These are phyloP conservation scores for Drosophila arizonae DNA, from an alignment of 1,140 invertebrate species.

Conservation along the genomic window DNA sequence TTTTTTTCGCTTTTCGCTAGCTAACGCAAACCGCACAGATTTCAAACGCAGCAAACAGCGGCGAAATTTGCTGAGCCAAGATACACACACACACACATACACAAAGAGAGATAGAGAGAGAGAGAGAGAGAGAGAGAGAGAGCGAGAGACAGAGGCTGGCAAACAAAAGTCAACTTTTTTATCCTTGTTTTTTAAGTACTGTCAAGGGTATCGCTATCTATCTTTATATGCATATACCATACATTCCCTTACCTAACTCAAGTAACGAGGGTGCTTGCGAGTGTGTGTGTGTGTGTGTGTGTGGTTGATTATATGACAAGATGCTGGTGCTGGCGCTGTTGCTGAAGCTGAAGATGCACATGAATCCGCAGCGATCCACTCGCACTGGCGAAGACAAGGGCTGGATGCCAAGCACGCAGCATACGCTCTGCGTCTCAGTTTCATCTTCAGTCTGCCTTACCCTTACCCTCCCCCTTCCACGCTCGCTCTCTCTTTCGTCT, in stretches of 20 bases:
- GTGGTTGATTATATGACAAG: slow-evolving; percentile 71
- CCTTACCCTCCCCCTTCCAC: not conserved
- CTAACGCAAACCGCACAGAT: slow-evolving; percentile 45
- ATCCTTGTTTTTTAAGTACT: slow-evolving; percentile 71
- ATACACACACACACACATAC: slow-evolving; percentile 15
- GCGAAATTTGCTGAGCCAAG: slow-evolving; percentile 37
- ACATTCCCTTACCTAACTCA: not conserved
- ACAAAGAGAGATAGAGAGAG: not conserved
- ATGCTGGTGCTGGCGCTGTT: slow-evolving; percentile 33
- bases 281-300: slow-evolving; percentile 15
- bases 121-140: slow-evolving; percentile 6
- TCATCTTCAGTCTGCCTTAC: not conserved
- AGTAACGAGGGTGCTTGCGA: not conserved
- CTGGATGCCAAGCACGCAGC: slow-evolving; percentile 47
- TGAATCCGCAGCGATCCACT: slow-evolving; percentile 20
- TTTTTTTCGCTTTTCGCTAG: not conserved
- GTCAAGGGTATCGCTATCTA: slow-evolving; percentile 80
- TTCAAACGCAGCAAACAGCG: slow-evolving; percentile 47
- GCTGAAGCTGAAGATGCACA: slow-evolving; percentile 33
- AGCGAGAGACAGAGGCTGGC: slow-evolving; percentile 26
- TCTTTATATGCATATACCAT: slow-evolving; percentile 42
- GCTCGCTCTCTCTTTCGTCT: not conserved
- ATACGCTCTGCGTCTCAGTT: slow-evolving; percentile 39
- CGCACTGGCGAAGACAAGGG: slow-evolving; percentile 9
- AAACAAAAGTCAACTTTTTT: slow-evolving; percentile 74